A percentile compares a stretch with the other conserved stretches of the same genome.
Evolutionary conservation across 2,797 vertebrate genomes (phyloP).

Genomic region (Rhinogobio ventralis): DNA sequence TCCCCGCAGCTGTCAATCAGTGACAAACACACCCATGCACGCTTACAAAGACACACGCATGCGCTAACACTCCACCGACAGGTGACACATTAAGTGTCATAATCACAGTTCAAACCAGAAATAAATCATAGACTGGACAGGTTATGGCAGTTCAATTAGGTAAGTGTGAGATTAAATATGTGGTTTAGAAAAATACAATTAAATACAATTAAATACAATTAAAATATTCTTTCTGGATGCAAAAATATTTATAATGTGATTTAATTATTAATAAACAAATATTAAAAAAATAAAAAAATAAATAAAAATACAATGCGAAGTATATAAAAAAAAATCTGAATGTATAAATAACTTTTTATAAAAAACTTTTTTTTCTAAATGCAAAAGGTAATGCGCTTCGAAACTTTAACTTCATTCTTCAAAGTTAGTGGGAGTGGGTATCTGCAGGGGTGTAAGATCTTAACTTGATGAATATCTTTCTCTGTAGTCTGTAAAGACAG

Average conservation of each 20-base stretch:
- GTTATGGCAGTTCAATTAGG: background rate
- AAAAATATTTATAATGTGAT: background rate
- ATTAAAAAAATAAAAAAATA: background rate
- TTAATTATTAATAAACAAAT: background rate
- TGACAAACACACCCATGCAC: slow-evolving; percentile 67
- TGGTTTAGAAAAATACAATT: background rate
- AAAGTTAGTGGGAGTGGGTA: background rate
- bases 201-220: background rate
- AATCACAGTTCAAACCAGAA: slow-evolving; percentile 2
- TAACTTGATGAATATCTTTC: slow-evolving; percentile 20
- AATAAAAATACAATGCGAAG: background rate
- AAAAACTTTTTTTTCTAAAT: background rate
- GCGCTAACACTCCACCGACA: background rate
- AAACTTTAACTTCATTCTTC: slow-evolving; percentile 11
- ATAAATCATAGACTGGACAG: slow-evolving; percentile 11
- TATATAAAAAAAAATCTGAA: background rate
- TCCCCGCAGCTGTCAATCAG: slow-evolving; percentile 70
- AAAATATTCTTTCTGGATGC: background rate
- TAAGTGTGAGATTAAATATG: background rate
- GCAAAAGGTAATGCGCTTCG: background rate
- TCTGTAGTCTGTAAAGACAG: slow-evolving; percentile 56
- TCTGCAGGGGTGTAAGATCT: slow-evolving; percentile 18
- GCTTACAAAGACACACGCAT: background rate
- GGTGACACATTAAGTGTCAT: slow-evolving; percentile 21
- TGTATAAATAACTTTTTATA: too few species aligned